Evolutionary conservation across 2,797 vertebrate genomes (phyloP).

Genomic region (Lepilemur ruficaudatus): DNA sequence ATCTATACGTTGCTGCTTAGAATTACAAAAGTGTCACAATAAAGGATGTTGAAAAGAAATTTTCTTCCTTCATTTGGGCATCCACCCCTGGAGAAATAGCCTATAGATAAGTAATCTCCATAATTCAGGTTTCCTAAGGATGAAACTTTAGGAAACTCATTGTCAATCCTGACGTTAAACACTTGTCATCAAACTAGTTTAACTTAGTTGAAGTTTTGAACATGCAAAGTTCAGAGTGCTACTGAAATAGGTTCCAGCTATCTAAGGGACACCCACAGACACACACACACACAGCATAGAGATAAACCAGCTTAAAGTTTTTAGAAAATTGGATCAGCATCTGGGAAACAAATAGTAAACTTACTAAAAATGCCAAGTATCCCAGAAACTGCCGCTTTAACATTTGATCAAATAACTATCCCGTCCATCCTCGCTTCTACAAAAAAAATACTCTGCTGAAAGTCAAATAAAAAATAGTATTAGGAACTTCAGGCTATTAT

Average conservation of each 20-base stretch:
- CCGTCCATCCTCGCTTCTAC: neutral
- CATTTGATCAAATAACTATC: neutral
- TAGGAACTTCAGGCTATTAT: neutral
- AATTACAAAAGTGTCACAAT: neutral
- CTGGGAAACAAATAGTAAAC: neutral
- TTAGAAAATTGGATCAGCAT: neutral
- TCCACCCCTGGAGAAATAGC: neutral
- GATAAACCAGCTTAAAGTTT: neutral
- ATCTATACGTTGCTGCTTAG: neutral
- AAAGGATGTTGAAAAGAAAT: neutral
- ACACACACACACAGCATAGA: neutral
- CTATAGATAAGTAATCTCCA: neutral
- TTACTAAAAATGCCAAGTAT: neutral
- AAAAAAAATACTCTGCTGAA: neutral
- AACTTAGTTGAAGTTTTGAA: neutral
- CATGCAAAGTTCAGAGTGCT: neutral
- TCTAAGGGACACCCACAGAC: neutral
- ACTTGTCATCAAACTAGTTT: conserved; percentile 2
- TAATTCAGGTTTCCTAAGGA: neutral
- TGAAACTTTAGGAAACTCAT: neutral
- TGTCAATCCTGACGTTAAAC: neutral
- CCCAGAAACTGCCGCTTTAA: neutral
- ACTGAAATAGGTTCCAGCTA: neutral
- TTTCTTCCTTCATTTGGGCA: neutral
- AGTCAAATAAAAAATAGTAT: neutral